Base-by-base conservation (phyloP, 2,113 vertebrate genomes). In the Solea senegalensis region DNA sequence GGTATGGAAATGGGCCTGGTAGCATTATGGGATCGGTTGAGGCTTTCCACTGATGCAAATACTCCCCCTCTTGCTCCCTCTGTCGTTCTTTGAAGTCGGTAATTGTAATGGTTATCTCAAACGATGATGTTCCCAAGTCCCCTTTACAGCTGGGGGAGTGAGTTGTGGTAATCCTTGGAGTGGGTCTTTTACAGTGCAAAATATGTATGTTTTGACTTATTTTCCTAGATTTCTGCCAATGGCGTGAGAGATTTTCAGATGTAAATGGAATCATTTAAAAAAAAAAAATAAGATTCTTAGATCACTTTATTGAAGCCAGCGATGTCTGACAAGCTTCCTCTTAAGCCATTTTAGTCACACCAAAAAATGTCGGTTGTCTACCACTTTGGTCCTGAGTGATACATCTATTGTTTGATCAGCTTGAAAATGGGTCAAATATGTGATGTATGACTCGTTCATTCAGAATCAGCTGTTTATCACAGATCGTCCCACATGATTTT, bases 1-100 rank as follows among this genome's bases (percentile, higher is more conserved):
- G 83, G 87, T 86, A 69, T 85, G 81, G 83, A 92, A 91, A 80
- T 74, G 64, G 76, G 85, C 88, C 81, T 86, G 74, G 72, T 74
- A 76, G 72, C 59, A 89, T 89, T 86, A 81, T 57, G 58, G 74
- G 61, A 80, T 76, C 70, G 76, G 70, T 86, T 87, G 73, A 88
- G 78, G 81, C 80, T 88, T 89, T 77, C 69, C 74, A 81, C 71
- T 86, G 78, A 80, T 88, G 72, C 81, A 80, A 72, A 81, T 48
- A 53, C 83, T 65, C 77, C 66, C 67, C 28, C 27, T 64, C 28
- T 52, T 50, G 45, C 68, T 79, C 55, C 11, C 55, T 48, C 54
- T 40, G 49, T 70, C 26, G 61, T 67, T 70, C 79, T 90, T 87
- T 90, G 87, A 92, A 88, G 78, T 82, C 65, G 77, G 75, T 54